Evolutionary conservation across 2,888 invertebrate genomes (phyloP).

Genomic region (Stenotaenia linearis): DNA sequence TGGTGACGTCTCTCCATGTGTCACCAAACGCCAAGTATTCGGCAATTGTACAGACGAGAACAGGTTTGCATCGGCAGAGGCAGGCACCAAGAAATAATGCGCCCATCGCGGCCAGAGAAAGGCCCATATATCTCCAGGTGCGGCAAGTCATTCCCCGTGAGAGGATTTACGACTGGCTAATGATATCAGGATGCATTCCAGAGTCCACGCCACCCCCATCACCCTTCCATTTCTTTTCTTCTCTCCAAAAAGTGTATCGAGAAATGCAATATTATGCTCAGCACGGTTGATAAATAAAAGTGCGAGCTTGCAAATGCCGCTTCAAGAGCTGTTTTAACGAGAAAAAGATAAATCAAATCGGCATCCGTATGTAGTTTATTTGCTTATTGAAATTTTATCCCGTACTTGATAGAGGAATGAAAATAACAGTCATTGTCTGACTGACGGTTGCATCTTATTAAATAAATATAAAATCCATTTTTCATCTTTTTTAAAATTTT

Average conservation of each 20-base stretch:
- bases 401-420: not conserved
- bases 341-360: not conserved
- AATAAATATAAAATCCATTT: not conserved
- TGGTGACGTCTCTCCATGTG: constrained; percentile 14
- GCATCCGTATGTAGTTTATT: not conserved
- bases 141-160: constrained; percentile 3
- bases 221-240: not conserved
- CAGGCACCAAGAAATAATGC: not conserved
- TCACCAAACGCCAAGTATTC: not conserved
- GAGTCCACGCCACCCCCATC: not conserved
- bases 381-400: not conserved
- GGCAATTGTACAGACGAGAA: not conserved
- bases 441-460: not conserved
- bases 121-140: constrained; percentile 22
- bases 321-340: not conserved
- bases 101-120: not conserved
- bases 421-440: not conserved
- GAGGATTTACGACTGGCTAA: constrained; percentile 10
- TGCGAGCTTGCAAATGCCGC: not conserved
- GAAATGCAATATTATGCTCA: not conserved
- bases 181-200: constrained; percentile 13
- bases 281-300: constrained; percentile 10
- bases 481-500: not conserved
- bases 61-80: constrained; percentile 14
- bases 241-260: not conserved